Percentiles rank a stretch among this genome's conserved stretches.
Evolutionary conservation across 1,140 invertebrate species (phyloP).

Genomic region (Amphibalanus amphitrite): DNA sequence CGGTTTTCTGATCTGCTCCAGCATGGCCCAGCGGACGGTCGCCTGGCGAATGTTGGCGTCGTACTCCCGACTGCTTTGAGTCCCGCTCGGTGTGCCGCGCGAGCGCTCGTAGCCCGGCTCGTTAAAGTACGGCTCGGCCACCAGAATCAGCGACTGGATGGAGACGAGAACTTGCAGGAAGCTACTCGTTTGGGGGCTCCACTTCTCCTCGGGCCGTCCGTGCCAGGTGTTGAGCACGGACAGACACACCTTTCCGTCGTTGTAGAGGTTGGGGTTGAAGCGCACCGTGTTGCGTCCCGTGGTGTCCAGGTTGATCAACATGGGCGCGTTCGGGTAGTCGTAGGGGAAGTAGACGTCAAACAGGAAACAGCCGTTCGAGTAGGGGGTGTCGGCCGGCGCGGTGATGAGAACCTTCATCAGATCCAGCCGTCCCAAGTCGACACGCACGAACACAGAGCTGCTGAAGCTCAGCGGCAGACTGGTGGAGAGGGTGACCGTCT

Average conservation of each 20-base stretch:
- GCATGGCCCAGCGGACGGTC: slow-evolving; percentile 88
- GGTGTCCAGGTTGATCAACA: slow-evolving; percentile 71
- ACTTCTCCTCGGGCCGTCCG: slow-evolving; percentile 93
- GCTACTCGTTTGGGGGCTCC: slow-evolving; percentile 92
- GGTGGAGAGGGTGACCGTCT: slow-evolving; percentile 86
- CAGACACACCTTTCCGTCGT: slow-evolving; percentile 91
- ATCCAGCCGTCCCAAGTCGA: slow-evolving; percentile 81
- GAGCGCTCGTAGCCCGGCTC: slow-evolving; percentile 92
- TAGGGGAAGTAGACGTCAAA: slow-evolving; percentile 82
- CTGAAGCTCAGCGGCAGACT: slow-evolving; percentile 81
- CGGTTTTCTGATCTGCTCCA: slow-evolving; percentile 78
- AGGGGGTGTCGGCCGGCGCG: slow-evolving; percentile 71
- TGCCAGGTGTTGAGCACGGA: slow-evolving; percentile 96
- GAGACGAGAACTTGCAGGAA: slow-evolving; percentile 92
- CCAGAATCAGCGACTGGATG: slow-evolving; percentile 88
- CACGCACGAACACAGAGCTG: slow-evolving; percentile 88
- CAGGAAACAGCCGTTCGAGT: slow-evolving; percentile 74
- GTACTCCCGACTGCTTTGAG: slow-evolving; percentile 75
- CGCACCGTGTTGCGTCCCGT: slow-evolving; percentile 74
- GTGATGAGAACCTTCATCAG: slow-evolving; percentile 94
- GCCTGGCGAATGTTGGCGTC: slow-evolving; percentile 92
- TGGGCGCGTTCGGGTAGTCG: slow-evolving; percentile 55
- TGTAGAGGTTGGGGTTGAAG: slow-evolving; percentile 95
- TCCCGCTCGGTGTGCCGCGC: slow-evolving; percentile 69
- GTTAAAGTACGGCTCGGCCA: slow-evolving; percentile 94